phyloP scores from a whole-genome alignment of 2,888 invertebrate genomes.

The Lithophane semibrunnea region DNA sequence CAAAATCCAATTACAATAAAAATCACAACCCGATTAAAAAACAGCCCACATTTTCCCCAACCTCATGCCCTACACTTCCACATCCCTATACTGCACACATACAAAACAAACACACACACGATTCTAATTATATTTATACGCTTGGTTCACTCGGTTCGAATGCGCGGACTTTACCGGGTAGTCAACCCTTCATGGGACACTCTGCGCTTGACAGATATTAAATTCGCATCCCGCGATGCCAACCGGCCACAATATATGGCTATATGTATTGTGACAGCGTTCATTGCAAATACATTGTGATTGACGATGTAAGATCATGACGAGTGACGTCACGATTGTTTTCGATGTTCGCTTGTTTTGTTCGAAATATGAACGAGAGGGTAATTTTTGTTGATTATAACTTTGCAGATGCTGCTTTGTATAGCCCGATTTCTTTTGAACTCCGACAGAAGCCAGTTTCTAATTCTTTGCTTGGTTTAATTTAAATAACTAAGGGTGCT shows the following conservation, averaged over 20 bases:
- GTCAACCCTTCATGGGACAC: constrained; percentile 72
- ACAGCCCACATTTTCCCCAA: constrained; percentile 23
- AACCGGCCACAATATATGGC: constrained; percentile 84
- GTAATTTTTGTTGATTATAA: too few species aligned
- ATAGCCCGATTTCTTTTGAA: neutral
- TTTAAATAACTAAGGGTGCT: neutral
- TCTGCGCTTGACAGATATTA: constrained; percentile 88
- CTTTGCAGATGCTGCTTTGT: neutral
- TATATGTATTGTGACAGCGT: constrained; percentile 65
- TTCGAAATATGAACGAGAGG: neutral
- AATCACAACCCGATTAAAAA: constrained; percentile 22
- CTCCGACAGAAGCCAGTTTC: neutral
- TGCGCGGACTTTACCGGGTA: constrained; percentile 65
- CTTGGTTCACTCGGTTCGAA: constrained; percentile 65
- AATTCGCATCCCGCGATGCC: constrained; percentile 84
- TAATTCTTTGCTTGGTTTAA: too few species aligned
- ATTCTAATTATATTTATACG: constrained; percentile 55
- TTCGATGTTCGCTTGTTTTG: constrained; percentile 13
- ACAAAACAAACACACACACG: constrained; percentile 39
- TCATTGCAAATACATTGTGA: constrained; percentile 70
- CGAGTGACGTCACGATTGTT: constrained; percentile 45
- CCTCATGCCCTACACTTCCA: constrained; percentile 22
- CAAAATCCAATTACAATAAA: constrained; percentile 6
- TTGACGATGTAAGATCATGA: constrained; percentile 62
- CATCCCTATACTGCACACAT: constrained; percentile 11